phyloP scores from a whole-genome alignment of 1,140 invertebrate species.

The Aporrectodea caliginosa region DNA sequence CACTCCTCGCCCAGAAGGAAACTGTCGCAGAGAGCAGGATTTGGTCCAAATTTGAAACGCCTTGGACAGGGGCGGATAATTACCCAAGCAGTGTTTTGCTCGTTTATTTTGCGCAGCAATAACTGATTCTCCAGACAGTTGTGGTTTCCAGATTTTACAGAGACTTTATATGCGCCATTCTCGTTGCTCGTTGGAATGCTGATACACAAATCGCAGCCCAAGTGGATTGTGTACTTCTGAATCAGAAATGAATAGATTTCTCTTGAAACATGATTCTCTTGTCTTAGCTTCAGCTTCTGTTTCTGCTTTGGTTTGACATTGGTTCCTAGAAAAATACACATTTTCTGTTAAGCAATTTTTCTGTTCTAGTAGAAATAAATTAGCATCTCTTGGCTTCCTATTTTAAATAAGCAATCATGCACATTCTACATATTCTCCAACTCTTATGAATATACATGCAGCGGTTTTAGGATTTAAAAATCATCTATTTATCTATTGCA shows the following conservation, averaged over 20 bases:
- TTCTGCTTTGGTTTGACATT: background rate
- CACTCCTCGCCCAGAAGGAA: slow-evolving; percentile 9
- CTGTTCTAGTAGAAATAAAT: no score
- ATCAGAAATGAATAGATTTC: background rate
- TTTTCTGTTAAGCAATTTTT: no score
- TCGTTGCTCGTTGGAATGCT: background rate
- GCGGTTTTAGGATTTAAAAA: no score
- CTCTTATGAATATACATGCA: no score
- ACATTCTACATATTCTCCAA: no score
- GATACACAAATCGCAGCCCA: background rate
- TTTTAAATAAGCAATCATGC: no score
- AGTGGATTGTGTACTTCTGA: background rate
- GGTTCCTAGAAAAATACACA: no score
- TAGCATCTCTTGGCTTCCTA: no score
- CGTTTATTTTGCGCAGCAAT: background rate
- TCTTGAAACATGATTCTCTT: background rate
- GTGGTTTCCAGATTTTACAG: background rate
- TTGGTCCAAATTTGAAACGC: background rate
- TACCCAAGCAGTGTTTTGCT: background rate
- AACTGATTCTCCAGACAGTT: background rate
- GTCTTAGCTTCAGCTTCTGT: background rate
- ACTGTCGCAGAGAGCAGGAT: background rate
- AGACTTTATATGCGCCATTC: background rate
- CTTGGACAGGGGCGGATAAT: background rate
- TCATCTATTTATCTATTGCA: no score